Evolutionary conservation across 2,888 invertebrate species (phyloP), one percentile per base, ranked within the genome.

Genomic region (Bimastos eiseni): DNA sequence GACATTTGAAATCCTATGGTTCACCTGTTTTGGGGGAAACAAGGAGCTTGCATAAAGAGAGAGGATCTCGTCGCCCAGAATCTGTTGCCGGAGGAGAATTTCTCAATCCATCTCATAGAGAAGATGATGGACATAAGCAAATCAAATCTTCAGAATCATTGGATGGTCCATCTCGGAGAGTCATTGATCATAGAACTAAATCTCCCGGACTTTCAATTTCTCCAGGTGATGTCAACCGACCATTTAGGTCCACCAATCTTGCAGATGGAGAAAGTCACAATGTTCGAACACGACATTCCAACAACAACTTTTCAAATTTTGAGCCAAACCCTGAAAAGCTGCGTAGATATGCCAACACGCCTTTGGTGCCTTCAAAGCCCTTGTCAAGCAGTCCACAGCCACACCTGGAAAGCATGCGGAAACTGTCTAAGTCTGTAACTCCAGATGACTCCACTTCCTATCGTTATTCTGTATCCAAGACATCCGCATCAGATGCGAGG

Each of bases 21-120:
- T 86, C 86, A 24, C 86, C 86, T 34, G 21, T 24, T 33, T 37
- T 86, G 5, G 86, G 37, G 8, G 86, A 37, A 86, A 86, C 36
- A 37, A 86, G 36, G 36, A 86, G 86, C n/a, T 86, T 30, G 19
- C 86, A 37, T 36, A 86, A 36, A 15, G 36, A 86, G 24, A 34
- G 86, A 86, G 86, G 86, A 36, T 37, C 33, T 13, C 86, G 36
- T 86, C 86, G 86, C 11, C 86, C 86, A 15, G 86, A 86, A 19
- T 36, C 86, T 17, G 86, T 86, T 36, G 86, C 86, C 21, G 86
- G 86, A 34, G 86, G 86, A 36, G 86, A 86, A 86, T 86, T 36
- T 37, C 37, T 86, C 34, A 37, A 3, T 34, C 36, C 86, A 86
- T 37, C 37, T 34, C 86, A 6, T 34, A 86, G 8, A 37, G 36